phyloP scores from a whole-genome alignment of 2,888 invertebrate species.

The Meandrusa payeni region DNA sequence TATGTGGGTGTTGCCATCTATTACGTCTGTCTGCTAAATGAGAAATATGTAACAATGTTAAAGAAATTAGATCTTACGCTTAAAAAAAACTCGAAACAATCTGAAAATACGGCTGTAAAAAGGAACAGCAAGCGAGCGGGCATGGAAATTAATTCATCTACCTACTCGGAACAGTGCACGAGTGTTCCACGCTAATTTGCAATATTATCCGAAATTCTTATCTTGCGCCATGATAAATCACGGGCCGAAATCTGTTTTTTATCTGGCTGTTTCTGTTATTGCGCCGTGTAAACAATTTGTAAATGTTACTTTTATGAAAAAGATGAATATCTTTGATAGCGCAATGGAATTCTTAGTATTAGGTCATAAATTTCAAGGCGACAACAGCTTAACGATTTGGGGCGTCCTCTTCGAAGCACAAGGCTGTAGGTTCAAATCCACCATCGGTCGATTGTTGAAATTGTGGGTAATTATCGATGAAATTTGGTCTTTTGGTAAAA shows the following conservation, averaged over 20 bases:
- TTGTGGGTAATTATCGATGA: too few species aligned
- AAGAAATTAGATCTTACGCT: too few species aligned
- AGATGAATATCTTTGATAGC: conserved; percentile 7
- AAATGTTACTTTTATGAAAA: conserved; percentile 13
- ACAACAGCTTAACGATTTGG: too few species aligned
- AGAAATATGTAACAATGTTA: too few species aligned
- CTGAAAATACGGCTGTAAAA: too few species aligned
- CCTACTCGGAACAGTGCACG: not conserved
- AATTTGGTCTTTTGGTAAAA: too few species aligned
- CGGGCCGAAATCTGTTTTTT: conserved; percentile 1
- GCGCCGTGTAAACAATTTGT: conserved; percentile 14
- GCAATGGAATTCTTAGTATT: conserved; percentile 6
- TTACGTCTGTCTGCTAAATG: not conserved
- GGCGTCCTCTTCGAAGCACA: too few species aligned
- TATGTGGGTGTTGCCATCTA: not conserved
- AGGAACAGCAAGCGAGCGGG: too few species aligned
- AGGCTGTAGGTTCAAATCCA: too few species aligned
- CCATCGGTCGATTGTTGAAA: too few species aligned
- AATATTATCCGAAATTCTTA: not conserved
- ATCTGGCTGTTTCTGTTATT: conserved; percentile 4
- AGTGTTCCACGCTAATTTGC: not conserved
- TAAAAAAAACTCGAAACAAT: too few species aligned
- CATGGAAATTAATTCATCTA: not conserved
- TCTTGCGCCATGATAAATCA: not conserved
- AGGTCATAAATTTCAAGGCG: not conserved